Base-by-base conservation (phyloP, 2,888 invertebrate genomes). In the Daptonema setosum region DNA sequence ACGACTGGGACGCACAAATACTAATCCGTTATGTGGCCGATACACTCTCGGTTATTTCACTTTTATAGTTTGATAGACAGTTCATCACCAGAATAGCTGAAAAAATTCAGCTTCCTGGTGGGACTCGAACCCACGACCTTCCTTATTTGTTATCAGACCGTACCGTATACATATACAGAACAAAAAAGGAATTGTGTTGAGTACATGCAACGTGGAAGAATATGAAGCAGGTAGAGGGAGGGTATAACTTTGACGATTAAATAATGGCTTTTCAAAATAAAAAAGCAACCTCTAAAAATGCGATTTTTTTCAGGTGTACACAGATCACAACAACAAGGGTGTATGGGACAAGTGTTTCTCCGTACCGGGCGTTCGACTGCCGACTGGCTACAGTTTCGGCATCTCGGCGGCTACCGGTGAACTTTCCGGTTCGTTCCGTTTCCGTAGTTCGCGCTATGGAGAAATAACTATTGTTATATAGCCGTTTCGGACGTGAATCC, bases 321-420 rank as follows among this genome's bases (percentile, higher is more conserved):
- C 85, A 2, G 93, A 95, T 72, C 78, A 91, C 52, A 86, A 86
- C 63, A 86, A 85, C 67, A 85, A 85, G 71, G 84, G 83, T 65
- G 82, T 83, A 1, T 97, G 93, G 91, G 85, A 86, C 67, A 83
- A 83, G 67, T 99, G 97, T 68, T 81, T 99, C 66, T 78, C 79
- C 56, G 90, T 90, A 0, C 79, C 81, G 64, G 87, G 87, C 52
- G 85, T 99, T 0, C 78, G 81, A 59, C 76, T 99, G 14, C 97
- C 97, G 0, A 88, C 91, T 0, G 88, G 88, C 0, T 95, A 93
- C 74, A 90, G 79, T 74, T 83, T 91, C 71, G 97, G 97, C 1
- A 77, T 87, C 2, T 83, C 90, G 0, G 88, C 97, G 0, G 90
- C 90, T 1, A 99, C 97, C 0, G 97, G 97, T 1, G 93, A 97